Evolutionary conservation across 2,113 vertebrate genomes (phyloP), one percentile per base, ranked within the genome.

Genomic region (Cheilinus undulatus): DNA sequence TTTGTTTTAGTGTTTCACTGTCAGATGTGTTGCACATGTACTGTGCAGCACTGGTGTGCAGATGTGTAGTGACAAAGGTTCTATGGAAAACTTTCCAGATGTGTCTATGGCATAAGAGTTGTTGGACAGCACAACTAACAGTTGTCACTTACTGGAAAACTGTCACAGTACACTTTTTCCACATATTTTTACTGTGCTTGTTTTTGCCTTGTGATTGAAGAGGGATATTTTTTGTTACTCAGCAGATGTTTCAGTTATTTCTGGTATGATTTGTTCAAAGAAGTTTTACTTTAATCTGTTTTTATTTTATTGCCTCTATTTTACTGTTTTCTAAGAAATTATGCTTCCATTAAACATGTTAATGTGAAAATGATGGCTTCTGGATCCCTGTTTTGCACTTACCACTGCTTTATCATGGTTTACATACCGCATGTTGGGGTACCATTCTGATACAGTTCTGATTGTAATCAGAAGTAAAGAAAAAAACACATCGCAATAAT

Each of bases 291-390:
- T n/a, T n/a, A n/a, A n/a, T n/a, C n/a, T 51, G 24, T 64, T 76
- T 42, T 70, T 30, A n/a, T 77, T 56, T 69, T 53, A 56, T 78
- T 67, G 51, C 67, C 69, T 81, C 73, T 82, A 69, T 78, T 75
- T 76, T 73, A 81, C 36, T 83, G 61, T 89, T 97, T 96, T 96
- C 92, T 93, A 95, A 95, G 94, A 95, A 95, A 95, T 93, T 93
- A 94, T 91, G 92, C 95, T 96, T 96, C 95, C 93, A 95, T 95
- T 93, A 87, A 93, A 87, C 77, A 82, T 60, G 69, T 87, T 84
- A 87, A 88, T 89, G 88, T 90, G 69, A 88, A 76, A 67, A 72
- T 43, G 2, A 5, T 11, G 26, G n/a, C 3, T 7, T 63, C 32
- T 10, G 32, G n/a, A n/a, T n/a, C n/a, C n/a, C n/a, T n/a, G n/a